Evolutionary conservation across 1,140 invertebrate species (phyloP).

Genomic region (Akabosia matsudoensis): DNA sequence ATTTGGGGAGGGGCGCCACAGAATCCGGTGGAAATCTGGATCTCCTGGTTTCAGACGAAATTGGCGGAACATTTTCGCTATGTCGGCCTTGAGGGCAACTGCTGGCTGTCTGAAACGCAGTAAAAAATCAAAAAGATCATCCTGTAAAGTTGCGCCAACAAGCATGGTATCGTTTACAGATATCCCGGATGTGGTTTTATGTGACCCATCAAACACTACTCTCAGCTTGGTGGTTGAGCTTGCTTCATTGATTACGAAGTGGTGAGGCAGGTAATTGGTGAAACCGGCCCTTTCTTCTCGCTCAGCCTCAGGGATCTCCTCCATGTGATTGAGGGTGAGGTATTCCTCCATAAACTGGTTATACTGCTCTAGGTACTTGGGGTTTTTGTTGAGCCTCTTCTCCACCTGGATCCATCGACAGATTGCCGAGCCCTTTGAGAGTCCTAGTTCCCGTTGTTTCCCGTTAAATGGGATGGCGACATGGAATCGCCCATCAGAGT

Average conservation of each 20-base stretch:
- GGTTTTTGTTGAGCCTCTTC: not conserved
- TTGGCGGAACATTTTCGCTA: constrained; percentile 52
- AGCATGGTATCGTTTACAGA: constrained; percentile 47
- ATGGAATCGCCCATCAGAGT: not conserved
- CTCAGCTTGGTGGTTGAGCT: constrained; percentile 45
- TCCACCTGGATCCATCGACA: not conserved
- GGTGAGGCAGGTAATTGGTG: constrained; percentile 47
- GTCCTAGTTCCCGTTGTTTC: not conserved
- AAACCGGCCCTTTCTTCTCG: not conserved
- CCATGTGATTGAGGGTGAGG: not conserved
- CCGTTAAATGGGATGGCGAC: not conserved
- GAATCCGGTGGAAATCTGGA: constrained; percentile 36
- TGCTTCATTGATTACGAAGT: constrained; percentile 44
- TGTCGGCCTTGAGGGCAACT: constrained; percentile 51
- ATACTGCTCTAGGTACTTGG: not conserved
- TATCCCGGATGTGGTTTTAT: constrained; percentile 25
- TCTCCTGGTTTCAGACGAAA: constrained; percentile 34
- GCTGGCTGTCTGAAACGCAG: constrained; percentile 51
- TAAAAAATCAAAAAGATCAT: constrained; percentile 50
- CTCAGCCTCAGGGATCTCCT: not conserved
- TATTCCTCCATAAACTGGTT: not conserved
- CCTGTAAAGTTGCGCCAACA: constrained; percentile 50
- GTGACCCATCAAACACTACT: constrained; percentile 48
- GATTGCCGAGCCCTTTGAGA: not conserved
- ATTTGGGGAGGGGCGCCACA: constrained; percentile 36